Evolutionary conservation across 1,140 invertebrate genomes (phyloP).

Genomic region (Listronotus oregonensis): DNA sequence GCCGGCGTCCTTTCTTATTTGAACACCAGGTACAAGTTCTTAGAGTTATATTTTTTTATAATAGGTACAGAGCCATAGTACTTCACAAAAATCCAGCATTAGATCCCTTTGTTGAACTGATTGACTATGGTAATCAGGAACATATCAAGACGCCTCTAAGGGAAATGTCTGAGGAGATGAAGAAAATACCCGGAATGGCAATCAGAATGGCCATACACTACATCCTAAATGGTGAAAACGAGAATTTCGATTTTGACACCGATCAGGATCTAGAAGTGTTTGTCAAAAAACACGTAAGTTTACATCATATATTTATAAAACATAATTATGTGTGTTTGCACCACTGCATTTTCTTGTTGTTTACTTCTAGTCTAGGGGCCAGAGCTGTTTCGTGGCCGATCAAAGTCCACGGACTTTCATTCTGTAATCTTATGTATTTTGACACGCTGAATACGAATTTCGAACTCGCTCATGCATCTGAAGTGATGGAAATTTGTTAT

Average conservation of each 20-base stretch:
- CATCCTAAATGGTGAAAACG: not conserved
- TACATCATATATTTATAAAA: not conserved
- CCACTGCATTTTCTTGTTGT: too few species aligned
- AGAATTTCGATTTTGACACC: not conserved
- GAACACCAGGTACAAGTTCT: too few species aligned
- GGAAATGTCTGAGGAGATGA: constrained; percentile 23
- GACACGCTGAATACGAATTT: too few species aligned
- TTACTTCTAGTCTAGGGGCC: too few species aligned
- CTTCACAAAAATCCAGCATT: not conserved
- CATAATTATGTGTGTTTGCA: too few species aligned
- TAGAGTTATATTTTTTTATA: too few species aligned
- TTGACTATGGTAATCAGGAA: constrained; percentile 32
- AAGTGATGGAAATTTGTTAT: too few species aligned
- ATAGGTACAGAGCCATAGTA: constrained; percentile 16
- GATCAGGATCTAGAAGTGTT: constrained; percentile 7
- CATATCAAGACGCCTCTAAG: constrained; percentile 13
- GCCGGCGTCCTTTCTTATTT: too few species aligned
- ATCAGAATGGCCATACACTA: constrained; percentile 8
- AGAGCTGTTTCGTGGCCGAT: too few species aligned
- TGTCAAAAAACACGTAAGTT: constrained; percentile 21
- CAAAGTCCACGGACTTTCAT: too few species aligned
- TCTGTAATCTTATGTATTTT: too few species aligned
- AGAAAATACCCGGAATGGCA: constrained; percentile 16
- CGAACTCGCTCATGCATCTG: too few species aligned
- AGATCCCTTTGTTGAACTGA: constrained; percentile 12